A percentile compares a stretch with the other conserved stretches of the same genome.
phyloP scores from a whole-genome alignment of 37 sponge, comb jelly and placozoan species.

The Aplysina aerophoba region DNA sequence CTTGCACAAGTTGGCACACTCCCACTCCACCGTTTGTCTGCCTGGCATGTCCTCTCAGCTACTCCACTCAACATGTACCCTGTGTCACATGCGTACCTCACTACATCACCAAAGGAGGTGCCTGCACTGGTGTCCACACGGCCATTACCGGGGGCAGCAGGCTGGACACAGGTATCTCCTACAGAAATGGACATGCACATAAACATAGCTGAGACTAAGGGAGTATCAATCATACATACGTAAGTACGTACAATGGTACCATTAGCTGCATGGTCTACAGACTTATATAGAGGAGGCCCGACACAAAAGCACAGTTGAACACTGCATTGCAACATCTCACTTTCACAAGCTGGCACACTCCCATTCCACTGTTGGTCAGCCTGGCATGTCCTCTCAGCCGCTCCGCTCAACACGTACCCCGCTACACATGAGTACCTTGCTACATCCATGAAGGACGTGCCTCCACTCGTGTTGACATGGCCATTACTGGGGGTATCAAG shows the following conservation, averaged over 20 bases:
- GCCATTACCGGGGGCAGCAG: neutral
- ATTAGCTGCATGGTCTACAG: too few relatives aligned
- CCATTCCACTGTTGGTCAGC: conserved; percentile 67
- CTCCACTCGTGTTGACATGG: neutral
- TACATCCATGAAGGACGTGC: neutral
- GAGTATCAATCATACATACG: too few relatives aligned
- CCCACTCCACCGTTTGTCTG: neutral
- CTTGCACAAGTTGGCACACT: conserved; percentile 10
- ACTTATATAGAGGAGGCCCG: too few relatives aligned
- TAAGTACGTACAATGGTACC: too few relatives aligned
- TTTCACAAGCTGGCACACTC: conserved; percentile 40
- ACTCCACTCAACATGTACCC: conserved; percentile 4
- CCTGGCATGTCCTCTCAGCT: conserved; percentile 1
- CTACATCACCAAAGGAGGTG: neutral
- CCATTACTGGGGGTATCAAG: too few relatives aligned
- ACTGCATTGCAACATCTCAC: conserved; percentile 19
- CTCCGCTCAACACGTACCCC: conserved; percentile 55
- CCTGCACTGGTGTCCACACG: conserved; percentile 7
- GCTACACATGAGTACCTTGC: conserved; percentile 8
- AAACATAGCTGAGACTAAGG: too few relatives aligned
- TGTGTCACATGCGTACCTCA: neutral
- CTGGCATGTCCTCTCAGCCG: conserved; percentile 41
- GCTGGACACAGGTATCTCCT: neutral
- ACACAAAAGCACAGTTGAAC: too few relatives aligned
- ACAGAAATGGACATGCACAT: too few relatives aligned